Evolutionary conservation across 2,113 vertebrate species (phyloP), one percentile per base, ranked within the genome.

Genomic region (Setophaga coronata): DNA sequence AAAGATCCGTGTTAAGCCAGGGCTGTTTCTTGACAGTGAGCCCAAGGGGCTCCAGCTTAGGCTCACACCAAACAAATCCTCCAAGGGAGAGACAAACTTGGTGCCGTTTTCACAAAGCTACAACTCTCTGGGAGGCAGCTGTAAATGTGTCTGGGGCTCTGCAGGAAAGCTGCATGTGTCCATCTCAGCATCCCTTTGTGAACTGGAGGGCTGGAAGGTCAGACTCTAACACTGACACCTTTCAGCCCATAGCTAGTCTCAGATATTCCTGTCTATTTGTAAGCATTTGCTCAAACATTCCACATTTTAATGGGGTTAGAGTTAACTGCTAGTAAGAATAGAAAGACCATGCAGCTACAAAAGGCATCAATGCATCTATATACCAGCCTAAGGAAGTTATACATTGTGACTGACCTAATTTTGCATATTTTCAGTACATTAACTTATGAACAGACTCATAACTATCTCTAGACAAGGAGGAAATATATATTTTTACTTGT

Each of bases 1-100:
- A 45, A 69, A 54, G 11, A n/a, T 20, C 34, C 0, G 0, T 33
- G 12, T 15, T 20, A 64, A 71, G 43, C 23, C 18, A 2, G 3
- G 18, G 28, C 9, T 42, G 3, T 71, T 82, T 54, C 82, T 71
- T 67, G 42, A 25, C 57, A 66, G 40, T 0, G 2, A 92, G 42
- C 20, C 29, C 53, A 72, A 54, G 18, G 48, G 13, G 4, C 3
- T 43, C 67, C 38, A 54, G 33, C 38, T 21, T 24, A 18, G 43
- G 40, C 48, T 71, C 15, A 21, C 1, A 2, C 36, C 36, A 38
- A 38, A 38, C 36, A 38, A 38, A 64, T 56, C 40, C 34, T 42
- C 29, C 47, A 66, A 31, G 34, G 23, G 33, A 57, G 43, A 65
- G 25, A 31, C 11, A 74, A 53, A 54, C 31, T 28, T 18, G 38